phyloP scores from a whole-genome alignment of 2,888 invertebrate species.

The Drosophila borealis region DNA sequence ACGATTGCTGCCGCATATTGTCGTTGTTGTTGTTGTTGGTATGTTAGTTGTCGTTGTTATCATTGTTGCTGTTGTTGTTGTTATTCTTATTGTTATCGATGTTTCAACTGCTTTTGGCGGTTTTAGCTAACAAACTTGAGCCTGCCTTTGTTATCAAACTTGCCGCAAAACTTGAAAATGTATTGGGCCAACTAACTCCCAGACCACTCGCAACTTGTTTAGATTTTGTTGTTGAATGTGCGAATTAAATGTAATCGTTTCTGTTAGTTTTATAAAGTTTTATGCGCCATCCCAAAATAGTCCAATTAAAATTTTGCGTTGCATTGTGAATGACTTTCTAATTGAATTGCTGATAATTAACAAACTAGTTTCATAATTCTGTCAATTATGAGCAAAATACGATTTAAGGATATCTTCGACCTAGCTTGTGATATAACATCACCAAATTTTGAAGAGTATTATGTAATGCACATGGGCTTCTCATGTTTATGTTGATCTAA shows the following conservation, averaged over 20 bases:
- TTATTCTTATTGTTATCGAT: constrained; percentile 22
- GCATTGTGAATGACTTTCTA: neutral
- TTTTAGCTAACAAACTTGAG: constrained; percentile 44
- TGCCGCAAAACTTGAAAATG: constrained; percentile 19
- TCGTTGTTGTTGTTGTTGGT: constrained; percentile 13
- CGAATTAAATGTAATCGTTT: constrained; percentile 10
- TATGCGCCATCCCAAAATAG: neutral
- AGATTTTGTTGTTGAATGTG: constrained; percentile 2
- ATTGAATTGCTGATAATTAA: constrained; percentile 22
- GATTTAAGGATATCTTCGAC: neutral
- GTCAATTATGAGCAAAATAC: neutral
- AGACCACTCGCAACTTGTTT: neutral
- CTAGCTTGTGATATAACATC: neutral
- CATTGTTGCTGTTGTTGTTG: constrained; percentile 16
- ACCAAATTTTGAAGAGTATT: neutral
- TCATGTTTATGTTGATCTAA: neutral
- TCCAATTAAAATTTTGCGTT: constrained; percentile 15
- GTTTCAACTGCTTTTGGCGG: constrained; percentile 47
- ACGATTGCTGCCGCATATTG: constrained; percentile 10
- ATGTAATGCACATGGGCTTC: neutral
- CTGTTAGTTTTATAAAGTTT: neutral
- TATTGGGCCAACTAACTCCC: constrained; percentile 6
- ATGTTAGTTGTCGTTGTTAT: constrained; percentile 1
- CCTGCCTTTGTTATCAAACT: constrained; percentile 56
- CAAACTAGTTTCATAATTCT: neutral